These are phyloP conservation scores for Steinernema hermaphroditum DNA, from an alignment of 2,888 invertebrate species.

Conservation along the genomic window DNA sequence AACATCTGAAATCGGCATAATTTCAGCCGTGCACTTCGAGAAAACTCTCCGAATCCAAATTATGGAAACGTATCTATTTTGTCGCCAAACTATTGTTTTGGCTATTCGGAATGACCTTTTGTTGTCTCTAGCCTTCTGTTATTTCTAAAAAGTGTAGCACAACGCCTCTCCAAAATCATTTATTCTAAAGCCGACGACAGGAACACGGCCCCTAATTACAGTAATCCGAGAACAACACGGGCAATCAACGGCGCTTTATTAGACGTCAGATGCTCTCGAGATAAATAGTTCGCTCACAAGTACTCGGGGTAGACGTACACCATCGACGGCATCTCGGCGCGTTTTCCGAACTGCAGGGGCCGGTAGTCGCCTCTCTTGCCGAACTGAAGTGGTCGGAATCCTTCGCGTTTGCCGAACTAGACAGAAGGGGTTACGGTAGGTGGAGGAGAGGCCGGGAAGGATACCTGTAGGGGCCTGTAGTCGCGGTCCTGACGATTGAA, in stretches of 20 bases:
- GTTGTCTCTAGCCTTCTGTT: too few relatives aligned
- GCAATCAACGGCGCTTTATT: neutral
- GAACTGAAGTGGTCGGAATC: conserved; percentile 49
- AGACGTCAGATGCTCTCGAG: neutral
- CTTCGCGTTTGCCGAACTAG: conserved; percentile 47
- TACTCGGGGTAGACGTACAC: conserved; percentile 12
- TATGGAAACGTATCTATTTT: too few relatives aligned
- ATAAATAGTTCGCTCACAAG: neutral
- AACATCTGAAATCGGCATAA: too few relatives aligned
- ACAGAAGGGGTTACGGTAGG: neutral
- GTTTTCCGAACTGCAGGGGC: conserved; percentile 47
- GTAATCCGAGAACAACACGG: too few relatives aligned
- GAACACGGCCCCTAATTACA: too few relatives aligned
- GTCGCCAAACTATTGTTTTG: too few relatives aligned
- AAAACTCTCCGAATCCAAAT: too few relatives aligned
- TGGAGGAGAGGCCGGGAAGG: neutral
- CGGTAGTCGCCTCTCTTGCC: conserved; percentile 46
- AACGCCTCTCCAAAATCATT: too few relatives aligned
- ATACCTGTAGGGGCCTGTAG: conserved; percentile 44
- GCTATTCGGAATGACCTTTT: too few relatives aligned
- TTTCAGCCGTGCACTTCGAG: too few relatives aligned
- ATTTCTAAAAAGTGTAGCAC: too few relatives aligned
- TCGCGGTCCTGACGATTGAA: conserved; percentile 43
- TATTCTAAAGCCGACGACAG: too few relatives aligned
- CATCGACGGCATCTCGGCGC: conserved; percentile 25